A percentile compares a stretch with the other conserved stretches of the same genome.
These are phyloP conservation scores for Thyatira batis DNA, from an alignment of 2,888 invertebrate genomes.

Conservation along the genomic window DNA sequence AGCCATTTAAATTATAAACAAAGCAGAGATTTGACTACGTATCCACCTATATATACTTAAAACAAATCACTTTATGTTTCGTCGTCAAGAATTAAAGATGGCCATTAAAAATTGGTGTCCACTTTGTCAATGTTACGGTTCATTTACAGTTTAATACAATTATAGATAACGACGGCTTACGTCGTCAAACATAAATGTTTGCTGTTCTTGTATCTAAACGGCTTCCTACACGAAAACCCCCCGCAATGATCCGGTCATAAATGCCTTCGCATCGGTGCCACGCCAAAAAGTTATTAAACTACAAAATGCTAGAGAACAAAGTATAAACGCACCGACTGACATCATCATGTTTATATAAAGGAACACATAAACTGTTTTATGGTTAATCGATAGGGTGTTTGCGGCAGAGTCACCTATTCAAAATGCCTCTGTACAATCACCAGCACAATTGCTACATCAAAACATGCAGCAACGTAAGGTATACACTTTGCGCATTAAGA, in stretches of 20 bases:
- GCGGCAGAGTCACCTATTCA: slow-evolving; percentile 20
- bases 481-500: neutral
- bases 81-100: no score
- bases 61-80: no score
- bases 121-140: neutral
- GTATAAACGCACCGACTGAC: slow-evolving; percentile 20
- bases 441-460: neutral
- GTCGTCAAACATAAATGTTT: slow-evolving; percentile 33
- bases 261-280: slow-evolving; percentile 29
- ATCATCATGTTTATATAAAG: slow-evolving; percentile 40
- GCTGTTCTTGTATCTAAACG: slow-evolving; percentile 34
- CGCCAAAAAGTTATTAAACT: slow-evolving; percentile 25
- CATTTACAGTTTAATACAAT: neutral
- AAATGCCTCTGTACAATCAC: slow-evolving; percentile 15
- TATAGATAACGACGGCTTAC: slow-evolving; percentile 3
- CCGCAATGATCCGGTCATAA: slow-evolving; percentile 39
- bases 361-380: slow-evolving; percentile 40
- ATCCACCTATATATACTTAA: no score
- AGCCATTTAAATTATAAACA: no score
- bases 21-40: no score
- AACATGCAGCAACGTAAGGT: neutral
- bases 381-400: slow-evolving; percentile 41
- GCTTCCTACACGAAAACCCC: slow-evolving; percentile 39
- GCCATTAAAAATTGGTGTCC: neutral
- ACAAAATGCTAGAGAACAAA: slow-evolving; percentile 21